Evolutionary conservation across 2,113 vertebrate species (phyloP).

Genomic region (Oryctolagus cuniculus): DNA sequence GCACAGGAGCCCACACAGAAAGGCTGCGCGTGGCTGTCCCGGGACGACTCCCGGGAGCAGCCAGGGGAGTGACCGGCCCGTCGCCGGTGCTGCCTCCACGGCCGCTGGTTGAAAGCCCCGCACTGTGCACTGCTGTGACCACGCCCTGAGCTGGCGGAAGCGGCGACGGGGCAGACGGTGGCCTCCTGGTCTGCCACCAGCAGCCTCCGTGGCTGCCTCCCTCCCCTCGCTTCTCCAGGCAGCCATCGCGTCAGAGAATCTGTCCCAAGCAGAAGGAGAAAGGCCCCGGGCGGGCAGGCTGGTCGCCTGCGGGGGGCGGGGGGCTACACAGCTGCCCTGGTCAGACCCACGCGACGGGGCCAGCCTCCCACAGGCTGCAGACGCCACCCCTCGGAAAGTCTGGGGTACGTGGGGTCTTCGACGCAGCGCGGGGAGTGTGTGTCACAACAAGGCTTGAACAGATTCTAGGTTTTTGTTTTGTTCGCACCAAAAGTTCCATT

Average conservation of each 20-base stretch:
- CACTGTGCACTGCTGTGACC: constrained; percentile 81
- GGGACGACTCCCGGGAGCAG: constrained; percentile 42
- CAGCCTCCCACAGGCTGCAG: too few species aligned
- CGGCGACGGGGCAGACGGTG: constrained; percentile 42
- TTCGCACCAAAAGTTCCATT: too few species aligned
- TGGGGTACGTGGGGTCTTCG: too few species aligned
- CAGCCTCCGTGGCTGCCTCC: not conserved
- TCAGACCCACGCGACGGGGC: too few species aligned
- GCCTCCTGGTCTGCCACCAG: not conserved
- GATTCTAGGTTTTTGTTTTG: too few species aligned
- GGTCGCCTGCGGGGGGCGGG: not conserved
- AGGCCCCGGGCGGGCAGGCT: accelerated
- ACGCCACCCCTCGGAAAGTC: too few species aligned
- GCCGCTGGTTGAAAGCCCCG: constrained; percentile 81
- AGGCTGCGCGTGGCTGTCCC: not conserved
- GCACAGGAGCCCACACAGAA: not conserved
- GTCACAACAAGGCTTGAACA: too few species aligned
- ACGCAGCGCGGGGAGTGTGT: too few species aligned
- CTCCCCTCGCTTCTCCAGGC: too few species aligned
- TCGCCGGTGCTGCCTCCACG: constrained; percentile 58
- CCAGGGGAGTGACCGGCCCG: not conserved
- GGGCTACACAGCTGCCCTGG: not conserved
- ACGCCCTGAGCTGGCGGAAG: constrained; percentile 53
- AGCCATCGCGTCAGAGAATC: not conserved
- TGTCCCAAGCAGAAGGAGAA: not conserved